Percentiles rank a stretch among this genome's conserved stretches.
Evolutionary conservation across 2,113 vertebrate genomes (phyloP).

Genomic region (Xiphophorus maculatus): DNA sequence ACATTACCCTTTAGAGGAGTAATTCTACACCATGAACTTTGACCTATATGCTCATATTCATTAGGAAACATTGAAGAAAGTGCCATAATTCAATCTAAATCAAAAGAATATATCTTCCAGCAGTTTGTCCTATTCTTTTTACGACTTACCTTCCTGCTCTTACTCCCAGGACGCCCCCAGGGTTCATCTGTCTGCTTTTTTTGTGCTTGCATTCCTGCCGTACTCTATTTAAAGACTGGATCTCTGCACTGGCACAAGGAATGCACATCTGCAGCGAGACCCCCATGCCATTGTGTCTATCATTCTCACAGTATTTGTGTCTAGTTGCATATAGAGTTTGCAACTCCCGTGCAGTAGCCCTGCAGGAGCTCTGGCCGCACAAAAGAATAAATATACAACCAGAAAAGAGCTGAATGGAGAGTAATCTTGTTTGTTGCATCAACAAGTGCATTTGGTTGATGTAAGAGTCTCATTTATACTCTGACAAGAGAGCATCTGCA

Average conservation of each 20-base stretch:
- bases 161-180: slow-evolving; percentile 33
- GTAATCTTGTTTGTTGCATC: slow-evolving; percentile 43
- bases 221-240: slow-evolving; percentile 69
- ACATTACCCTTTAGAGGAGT: not conserved
- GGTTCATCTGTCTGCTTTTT: slow-evolving; percentile 39
- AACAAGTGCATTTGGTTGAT: slow-evolving; percentile 44
- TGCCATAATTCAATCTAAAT: too few species aligned
- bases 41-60: slow-evolving; percentile 6
- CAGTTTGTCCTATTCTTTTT: not conserved
- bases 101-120: not conserved
- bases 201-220: slow-evolving; percentile 64
- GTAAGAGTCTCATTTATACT: slow-evolving; percentile 11
- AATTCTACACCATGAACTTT: slow-evolving; percentile 8
- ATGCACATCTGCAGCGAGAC: slow-evolving; percentile 70
- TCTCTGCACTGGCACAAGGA: slow-evolving; percentile 57
- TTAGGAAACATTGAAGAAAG: not conserved
- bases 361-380: slow-evolving; percentile 5
- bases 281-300: slow-evolving; percentile 38
- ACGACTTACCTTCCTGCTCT: slow-evolving; percentile 24
- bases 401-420: slow-evolving; percentile 15
- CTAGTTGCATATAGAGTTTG: not conserved
- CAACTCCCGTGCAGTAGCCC: slow-evolving; percentile 2
- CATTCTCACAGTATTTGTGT: slow-evolving; percentile 18
- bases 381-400: slow-evolving; percentile 37
- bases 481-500: slow-evolving; percentile 21